These are phyloP conservation scores for Leptinotarsa lineolata DNA, from an alignment of 1,140 invertebrate species.

Conservation along the genomic window DNA sequence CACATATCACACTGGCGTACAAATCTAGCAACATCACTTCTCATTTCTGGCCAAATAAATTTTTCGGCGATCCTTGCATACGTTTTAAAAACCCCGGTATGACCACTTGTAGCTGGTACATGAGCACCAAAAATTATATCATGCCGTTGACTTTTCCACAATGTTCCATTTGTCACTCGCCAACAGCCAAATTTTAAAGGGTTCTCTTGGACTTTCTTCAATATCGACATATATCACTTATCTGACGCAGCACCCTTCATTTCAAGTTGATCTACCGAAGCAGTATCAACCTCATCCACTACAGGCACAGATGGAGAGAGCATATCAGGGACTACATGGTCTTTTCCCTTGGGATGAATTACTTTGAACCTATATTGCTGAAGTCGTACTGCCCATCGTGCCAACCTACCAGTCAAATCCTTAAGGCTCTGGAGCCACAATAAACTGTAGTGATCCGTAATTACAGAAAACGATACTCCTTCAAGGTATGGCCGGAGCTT, in stretches of 20 bases:
- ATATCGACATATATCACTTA: slow-evolving; percentile 21
- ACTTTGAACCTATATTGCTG: slow-evolving; percentile 12
- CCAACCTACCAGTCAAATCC: slow-evolving; percentile 54
- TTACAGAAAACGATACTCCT: slow-evolving; percentile 54
- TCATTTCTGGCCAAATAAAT: too few species aligned
- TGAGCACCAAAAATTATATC: slow-evolving; percentile 28
- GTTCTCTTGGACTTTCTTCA: slow-evolving; percentile 3
- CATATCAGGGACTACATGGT: slow-evolving; percentile 19
- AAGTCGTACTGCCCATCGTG: slow-evolving; percentile 52
- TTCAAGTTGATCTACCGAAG: background rate
- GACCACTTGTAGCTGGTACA: slow-evolving; percentile 9
- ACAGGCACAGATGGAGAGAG: slow-evolving; percentile 7
- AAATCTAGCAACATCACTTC: too few species aligned
- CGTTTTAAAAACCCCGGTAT: too few species aligned
- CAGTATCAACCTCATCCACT: background rate
- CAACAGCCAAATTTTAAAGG: slow-evolving; percentile 22
- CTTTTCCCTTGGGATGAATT: background rate
- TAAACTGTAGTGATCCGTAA: slow-evolving; percentile 59
- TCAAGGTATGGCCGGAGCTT: slow-evolving; percentile 56
- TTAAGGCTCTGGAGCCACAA: slow-evolving; percentile 57
- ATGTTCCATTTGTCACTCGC: background rate
- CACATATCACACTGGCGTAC: too few species aligned
- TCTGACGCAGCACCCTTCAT: background rate
- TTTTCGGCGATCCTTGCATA: too few species aligned
- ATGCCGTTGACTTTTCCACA: slow-evolving; percentile 21